Percentiles rank a stretch among this genome's conserved stretches.
phyloP scores from a whole-genome alignment of 2,888 invertebrate species.

The Macrosoma leucophasiata region DNA sequence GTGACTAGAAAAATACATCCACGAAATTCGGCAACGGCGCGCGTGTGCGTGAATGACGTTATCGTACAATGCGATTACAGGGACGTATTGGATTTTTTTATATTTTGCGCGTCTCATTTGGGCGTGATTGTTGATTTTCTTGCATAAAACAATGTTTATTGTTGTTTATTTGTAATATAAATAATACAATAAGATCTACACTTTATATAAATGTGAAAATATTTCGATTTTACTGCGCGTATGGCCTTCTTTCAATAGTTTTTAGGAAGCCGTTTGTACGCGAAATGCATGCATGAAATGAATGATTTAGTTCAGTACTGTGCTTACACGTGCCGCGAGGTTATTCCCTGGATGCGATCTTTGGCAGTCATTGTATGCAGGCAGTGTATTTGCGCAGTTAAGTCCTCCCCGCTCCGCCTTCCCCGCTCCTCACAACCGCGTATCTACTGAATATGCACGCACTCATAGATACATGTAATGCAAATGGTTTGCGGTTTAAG shows the following conservation, averaged over 20 bases:
- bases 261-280: too few relatives aligned
- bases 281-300: slow-evolving; percentile 28
- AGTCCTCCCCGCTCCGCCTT: slow-evolving; percentile 29
- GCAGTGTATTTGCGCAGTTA: slow-evolving; percentile 56
- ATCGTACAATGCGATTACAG: slow-evolving; percentile 72
- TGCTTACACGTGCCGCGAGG: slow-evolving; percentile 68
- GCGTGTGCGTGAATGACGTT: slow-evolving; percentile 73
- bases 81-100: slow-evolving; percentile 44
- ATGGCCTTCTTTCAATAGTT: too few relatives aligned
- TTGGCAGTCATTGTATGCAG: slow-evolving; percentile 72
- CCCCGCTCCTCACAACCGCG: slow-evolving; percentile 16
- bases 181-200: too few relatives aligned
- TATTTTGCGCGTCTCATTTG: too few relatives aligned
- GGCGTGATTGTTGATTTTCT: too few relatives aligned
- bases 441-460: slow-evolving; percentile 43
- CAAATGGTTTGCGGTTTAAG: too few relatives aligned
- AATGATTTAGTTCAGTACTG: slow-evolving; percentile 49
- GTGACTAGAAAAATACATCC: slow-evolving; percentile 68
- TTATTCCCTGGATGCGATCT: slow-evolving; percentile 68
- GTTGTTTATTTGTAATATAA: too few relatives aligned
- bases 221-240: too few relatives aligned
- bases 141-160: too few relatives aligned
- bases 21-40: slow-evolving; percentile 60
- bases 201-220: too few relatives aligned
- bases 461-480: slow-evolving; percentile 30